Conservation (phyloP, 2,888 invertebrate genomes). For the Lasioglossum morio region DNA sequence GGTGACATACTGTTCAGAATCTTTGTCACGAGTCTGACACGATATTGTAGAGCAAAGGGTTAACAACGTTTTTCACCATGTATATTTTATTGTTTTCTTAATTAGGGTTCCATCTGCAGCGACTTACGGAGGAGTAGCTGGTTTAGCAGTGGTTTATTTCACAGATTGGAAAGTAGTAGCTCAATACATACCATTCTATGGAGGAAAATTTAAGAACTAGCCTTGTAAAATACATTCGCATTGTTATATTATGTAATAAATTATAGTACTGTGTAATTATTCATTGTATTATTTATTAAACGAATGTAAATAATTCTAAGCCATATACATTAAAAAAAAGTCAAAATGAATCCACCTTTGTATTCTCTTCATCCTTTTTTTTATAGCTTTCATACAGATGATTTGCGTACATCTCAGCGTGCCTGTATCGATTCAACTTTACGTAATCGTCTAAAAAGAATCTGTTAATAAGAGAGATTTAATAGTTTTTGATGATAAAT, state of each 20-base stretch:
- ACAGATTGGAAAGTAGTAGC: conserved; percentile 93
- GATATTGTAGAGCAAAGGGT: too few species aligned
- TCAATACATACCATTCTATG: conserved; percentile 91
- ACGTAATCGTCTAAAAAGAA: fast-evolving
- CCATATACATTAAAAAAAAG: background rate
- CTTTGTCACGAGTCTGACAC: too few species aligned
- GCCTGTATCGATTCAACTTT: fast-evolving
- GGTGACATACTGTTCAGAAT: too few species aligned
- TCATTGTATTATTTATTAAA: conserved; percentile 32
- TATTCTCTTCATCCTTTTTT: background rate
- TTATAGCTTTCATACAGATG: conserved; percentile 17
- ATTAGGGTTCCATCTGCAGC: conserved; percentile 87
- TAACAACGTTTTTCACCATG: background rate
- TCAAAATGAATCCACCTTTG: background rate
- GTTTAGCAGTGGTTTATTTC: conserved; percentile 88
- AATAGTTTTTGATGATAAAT: background rate
- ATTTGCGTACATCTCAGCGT: background rate
- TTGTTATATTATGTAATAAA: conserved; percentile 39
- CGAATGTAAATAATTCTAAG: background rate
- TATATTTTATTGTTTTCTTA: conserved; percentile 34
- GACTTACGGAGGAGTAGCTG: conserved; percentile 89
- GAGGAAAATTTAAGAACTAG: conserved; percentile 88
- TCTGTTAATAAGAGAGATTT: conserved; percentile 13
- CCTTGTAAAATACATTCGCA: background rate
- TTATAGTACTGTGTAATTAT: conserved; percentile 26